Percentiles rank a stretch among this genome's conserved stretches.
These are phyloP conservation scores for Sarcophaga variegata DNA, from an alignment of 2,888 invertebrate species.

Conservation along the genomic window DNA sequence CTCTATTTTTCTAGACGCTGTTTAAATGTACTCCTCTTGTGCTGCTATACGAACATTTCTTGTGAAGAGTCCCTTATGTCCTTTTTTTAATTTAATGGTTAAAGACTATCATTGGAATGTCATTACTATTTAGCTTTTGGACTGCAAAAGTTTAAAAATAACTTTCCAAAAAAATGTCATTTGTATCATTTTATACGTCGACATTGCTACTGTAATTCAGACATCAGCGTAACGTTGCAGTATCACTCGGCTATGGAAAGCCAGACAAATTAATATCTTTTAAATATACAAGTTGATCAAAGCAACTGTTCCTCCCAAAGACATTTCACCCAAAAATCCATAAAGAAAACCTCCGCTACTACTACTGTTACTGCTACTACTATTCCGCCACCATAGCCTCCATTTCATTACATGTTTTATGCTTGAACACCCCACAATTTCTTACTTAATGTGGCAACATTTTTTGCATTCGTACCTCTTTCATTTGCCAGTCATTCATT, in stretches of 20 bases:
- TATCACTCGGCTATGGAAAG: not conserved
- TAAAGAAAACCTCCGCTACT: conserved; percentile 16
- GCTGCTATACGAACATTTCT: too few relatives aligned
- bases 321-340: conserved; percentile 25
- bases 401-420: conserved; percentile 52
- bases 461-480: conserved; percentile 10
- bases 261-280: conserved; percentile 55
- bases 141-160: too few relatives aligned
- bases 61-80: too few relatives aligned
- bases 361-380: not conserved
- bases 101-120: too few relatives aligned
- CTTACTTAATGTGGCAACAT: not conserved
- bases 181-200: conserved; percentile 25
- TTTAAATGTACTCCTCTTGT: too few relatives aligned
- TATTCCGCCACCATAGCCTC: too few relatives aligned
- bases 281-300: conserved; percentile 22
- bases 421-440: conserved; percentile 58
- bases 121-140: too few relatives aligned
- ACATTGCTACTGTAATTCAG: conserved; percentile 22
- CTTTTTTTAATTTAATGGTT: too few relatives aligned
- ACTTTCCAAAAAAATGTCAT: not conserved
- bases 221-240: not conserved
- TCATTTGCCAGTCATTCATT: conserved; percentile 21
- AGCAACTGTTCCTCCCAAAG: conserved; percentile 38
- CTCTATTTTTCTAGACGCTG: too few relatives aligned